Evolutionary conservation across 2,888 invertebrate species (phyloP), one percentile per base, ranked within the genome.

Genomic region (Pachymerium ferrugineum): DNA sequence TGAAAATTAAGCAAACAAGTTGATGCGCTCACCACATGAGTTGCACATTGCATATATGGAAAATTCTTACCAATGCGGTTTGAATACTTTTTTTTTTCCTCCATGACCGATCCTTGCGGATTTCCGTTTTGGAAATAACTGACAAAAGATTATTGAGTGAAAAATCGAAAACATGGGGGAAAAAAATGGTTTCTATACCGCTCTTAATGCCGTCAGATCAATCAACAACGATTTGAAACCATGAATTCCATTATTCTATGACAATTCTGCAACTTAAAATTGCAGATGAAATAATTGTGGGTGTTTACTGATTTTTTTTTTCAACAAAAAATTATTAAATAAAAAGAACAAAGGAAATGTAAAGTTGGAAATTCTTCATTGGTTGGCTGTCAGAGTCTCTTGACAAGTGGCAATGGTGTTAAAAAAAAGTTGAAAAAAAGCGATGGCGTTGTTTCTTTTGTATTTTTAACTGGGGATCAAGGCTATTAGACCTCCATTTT

Each of bases 1-100:
- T 62, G 62, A 62, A 62, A 62, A 62, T 62, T 62, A 62, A 62
- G 62, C 62, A 62, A 62, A 62, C 62, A 62, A 62, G 62, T 62
- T 62, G 62, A 62, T 62, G 62, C 12, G 25, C 28, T 10, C 62
- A 62, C 62, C 62, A 62, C 25, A 62, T 62, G 62, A 62, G 62
- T 5, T 62, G 62, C 62, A 62, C 62, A 62, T 25, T 62, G 62
- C 62, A 62, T 62, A 62, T 62, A n/a, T n/a, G n/a, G n/a, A n/a
- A n/a, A n/a, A n/a, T n/a, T n/a, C n/a, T n/a, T n/a, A n/a, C n/a
- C n/a, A n/a, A n/a, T n/a, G n/a, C n/a, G n/a, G n/a, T n/a, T n/a
- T n/a, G n/a, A n/a, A n/a, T n/a, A n/a, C n/a, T 54, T 54, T 54
- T 54, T 1, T 42, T 19, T 16, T 47, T 47, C 8, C 19, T 47